Conservation (phyloP, 1,140 invertebrate species). For the Drosophila equinoxialis region DNA sequence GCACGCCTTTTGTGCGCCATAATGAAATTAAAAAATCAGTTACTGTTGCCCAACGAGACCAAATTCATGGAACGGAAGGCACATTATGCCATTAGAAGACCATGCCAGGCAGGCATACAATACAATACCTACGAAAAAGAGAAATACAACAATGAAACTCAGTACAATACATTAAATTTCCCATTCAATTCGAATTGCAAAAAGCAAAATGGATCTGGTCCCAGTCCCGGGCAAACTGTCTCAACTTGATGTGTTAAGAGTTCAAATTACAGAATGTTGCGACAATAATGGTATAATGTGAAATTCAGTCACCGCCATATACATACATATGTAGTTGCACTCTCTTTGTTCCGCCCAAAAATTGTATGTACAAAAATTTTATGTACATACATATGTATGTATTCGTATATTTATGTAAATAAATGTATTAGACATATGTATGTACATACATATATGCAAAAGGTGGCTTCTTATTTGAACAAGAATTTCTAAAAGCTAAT, state of each 20-base stretch:
- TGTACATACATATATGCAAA: not conserved
- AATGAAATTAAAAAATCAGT: conserved; percentile 82
- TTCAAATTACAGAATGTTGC: conserved; percentile 62
- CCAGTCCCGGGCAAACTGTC: not conserved
- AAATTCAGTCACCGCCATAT: conserved; percentile 42
- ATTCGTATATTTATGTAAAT: not conserved
- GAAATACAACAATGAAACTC: not conserved
- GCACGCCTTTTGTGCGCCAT: conserved; percentile 73
- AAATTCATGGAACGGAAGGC: conserved; percentile 51
- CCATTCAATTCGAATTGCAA: conserved; percentile 40
- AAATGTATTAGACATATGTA: not conserved
- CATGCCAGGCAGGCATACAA: conserved; percentile 15
- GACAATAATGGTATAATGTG: conserved; percentile 56
- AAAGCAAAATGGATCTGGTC: conserved; percentile 32
- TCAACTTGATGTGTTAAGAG: conserved; percentile 25
- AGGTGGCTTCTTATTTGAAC: not conserved
- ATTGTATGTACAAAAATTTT: conserved; percentile 1
- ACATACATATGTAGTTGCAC: not conserved
- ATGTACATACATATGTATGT: conserved; percentile 2
- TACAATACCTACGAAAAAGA: conserved; percentile 46
- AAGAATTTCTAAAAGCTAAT: too few species aligned
- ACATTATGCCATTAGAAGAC: conserved; percentile 77
- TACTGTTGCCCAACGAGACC: conserved; percentile 63
- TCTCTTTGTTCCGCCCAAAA: too few species aligned
- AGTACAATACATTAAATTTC: conserved; percentile 30